A percentile compares a stretch with the other conserved stretches of the same genome.
Conservation (phyloP, 2,113 vertebrate species). For the Poicephalus meyeri region DNA sequence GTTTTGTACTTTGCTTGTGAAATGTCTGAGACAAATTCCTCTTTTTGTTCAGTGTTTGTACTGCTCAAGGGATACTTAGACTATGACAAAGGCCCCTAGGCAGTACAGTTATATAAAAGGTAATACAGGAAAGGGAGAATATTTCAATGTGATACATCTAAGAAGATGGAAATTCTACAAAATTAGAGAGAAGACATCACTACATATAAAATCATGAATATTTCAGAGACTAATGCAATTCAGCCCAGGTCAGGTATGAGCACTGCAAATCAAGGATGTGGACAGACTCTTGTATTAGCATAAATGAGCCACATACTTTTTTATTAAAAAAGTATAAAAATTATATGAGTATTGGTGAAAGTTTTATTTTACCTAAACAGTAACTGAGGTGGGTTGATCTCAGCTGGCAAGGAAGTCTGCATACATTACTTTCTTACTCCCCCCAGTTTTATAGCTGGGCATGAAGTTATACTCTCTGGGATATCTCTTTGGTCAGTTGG, state of each 20-base stretch:
- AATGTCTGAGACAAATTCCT: not conserved
- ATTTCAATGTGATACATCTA: not conserved
- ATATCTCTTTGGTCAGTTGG: not conserved
- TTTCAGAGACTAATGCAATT: not conserved
- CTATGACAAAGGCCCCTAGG: not conserved
- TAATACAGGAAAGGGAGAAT: not conserved
- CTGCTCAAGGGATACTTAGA: not conserved
- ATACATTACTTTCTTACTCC: accelerated
- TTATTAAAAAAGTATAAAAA: not conserved
- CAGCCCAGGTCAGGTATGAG: not conserved
- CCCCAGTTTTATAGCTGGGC: accelerated
- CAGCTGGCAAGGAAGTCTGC: not conserved
- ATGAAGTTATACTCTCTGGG: not conserved
- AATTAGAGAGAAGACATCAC: not conserved
- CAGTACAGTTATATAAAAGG: not conserved
- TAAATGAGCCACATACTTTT: not conserved
- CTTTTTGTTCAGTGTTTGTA: not conserved
- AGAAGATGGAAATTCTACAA: not conserved
- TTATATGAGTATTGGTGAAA: not conserved
- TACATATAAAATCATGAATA: not conserved
- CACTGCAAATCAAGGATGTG: not conserved
- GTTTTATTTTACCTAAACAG: not conserved
- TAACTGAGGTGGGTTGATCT: not conserved
- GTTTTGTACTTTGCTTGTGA: not conserved
- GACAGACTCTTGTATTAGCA: not conserved